A percentile compares a stretch with the other conserved stretches of the same genome.
Evolutionary conservation across 2,113 vertebrate species (phyloP).

Genomic region (Henicopernis longicauda): DNA sequence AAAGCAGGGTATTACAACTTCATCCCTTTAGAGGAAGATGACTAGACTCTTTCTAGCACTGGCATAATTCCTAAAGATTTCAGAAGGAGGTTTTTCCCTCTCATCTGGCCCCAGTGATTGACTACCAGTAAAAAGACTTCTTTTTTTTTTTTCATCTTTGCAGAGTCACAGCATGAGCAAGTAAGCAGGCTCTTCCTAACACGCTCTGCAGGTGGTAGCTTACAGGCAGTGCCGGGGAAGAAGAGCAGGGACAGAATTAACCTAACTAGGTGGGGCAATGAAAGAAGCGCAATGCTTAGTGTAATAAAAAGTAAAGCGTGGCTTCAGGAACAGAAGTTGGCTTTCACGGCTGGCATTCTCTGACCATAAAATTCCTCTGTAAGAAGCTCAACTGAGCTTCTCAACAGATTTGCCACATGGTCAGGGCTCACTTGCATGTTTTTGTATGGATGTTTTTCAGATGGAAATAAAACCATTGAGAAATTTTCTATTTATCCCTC

Average conservation of each 20-base stretch:
- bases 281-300: background rate
- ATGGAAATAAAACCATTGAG: background rate
- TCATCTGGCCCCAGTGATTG: background rate
- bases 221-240: background rate
- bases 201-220: fast-evolving
- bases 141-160: background rate
- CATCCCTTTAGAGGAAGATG: background rate
- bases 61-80: background rate
- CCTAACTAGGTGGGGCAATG: background rate
- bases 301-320: background rate
- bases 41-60: background rate
- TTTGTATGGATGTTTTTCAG: background rate
- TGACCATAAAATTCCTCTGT: background rate
- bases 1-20: background rate
- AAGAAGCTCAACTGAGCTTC: background rate
- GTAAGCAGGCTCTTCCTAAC: background rate
- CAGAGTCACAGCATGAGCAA: background rate
- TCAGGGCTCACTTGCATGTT: background rate
- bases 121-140: background rate
- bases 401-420: background rate
- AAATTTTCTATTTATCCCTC: background rate
- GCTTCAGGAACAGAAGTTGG: background rate
- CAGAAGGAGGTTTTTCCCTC: background rate
- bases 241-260: background rate
- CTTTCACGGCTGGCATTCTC: background rate